Conservation (phyloP, 2,797 vertebrate genomes). For the Halcyon chelicuti region DNA sequence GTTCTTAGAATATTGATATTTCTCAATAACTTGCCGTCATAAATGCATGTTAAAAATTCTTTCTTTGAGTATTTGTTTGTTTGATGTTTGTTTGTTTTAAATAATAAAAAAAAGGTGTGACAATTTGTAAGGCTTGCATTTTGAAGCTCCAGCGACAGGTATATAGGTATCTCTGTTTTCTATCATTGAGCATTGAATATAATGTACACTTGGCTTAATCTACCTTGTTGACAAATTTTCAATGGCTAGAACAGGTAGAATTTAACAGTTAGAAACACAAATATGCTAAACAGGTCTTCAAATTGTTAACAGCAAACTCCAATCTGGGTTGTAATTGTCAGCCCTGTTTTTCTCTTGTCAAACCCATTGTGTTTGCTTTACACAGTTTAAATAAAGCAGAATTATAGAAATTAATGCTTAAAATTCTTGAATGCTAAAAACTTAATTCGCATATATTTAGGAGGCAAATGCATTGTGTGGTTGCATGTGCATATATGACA, state of each 20-base stretch:
- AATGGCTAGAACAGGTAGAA: background rate
- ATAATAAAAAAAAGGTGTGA: background rate
- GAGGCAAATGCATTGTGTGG: background rate
- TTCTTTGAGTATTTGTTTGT: background rate
- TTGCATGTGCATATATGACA: background rate
- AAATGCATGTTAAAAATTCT: background rate
- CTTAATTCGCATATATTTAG: background rate
- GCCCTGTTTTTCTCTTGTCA: background rate
- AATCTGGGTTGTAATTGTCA: background rate
- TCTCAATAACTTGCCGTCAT: background rate
- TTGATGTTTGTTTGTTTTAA: background rate
- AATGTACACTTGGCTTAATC: background rate
- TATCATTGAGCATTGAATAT: background rate
- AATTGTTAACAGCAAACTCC: background rate
- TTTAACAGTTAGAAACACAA: background rate
- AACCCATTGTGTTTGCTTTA: background rate
- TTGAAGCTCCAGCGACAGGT: background rate
- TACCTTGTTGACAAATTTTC: conserved; percentile 43
- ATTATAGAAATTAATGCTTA: background rate
- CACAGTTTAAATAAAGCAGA: background rate
- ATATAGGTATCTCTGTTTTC: background rate
- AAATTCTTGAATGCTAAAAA: background rate
- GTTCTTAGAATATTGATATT: background rate
- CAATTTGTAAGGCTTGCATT: background rate
- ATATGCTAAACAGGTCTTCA: background rate